These are phyloP conservation scores for Uloborus plumipes DNA, from an alignment of 2,888 invertebrate genomes.

Conservation along the genomic window DNA sequence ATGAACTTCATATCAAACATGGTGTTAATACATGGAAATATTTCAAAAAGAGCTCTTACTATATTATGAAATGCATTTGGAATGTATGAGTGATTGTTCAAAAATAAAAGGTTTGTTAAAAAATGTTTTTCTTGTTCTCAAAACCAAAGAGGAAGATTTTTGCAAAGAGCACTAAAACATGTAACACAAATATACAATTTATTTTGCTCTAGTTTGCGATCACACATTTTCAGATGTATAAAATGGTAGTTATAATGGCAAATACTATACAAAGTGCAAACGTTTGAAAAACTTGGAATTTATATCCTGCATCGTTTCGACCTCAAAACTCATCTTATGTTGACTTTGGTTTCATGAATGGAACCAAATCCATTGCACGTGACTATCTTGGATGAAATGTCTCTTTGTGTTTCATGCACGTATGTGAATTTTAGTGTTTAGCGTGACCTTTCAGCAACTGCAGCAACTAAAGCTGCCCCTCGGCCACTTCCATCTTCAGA, in stretches of 20 bases:
- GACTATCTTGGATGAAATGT: constrained; percentile 47
- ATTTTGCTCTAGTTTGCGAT: constrained; percentile 40
- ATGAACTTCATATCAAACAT: too few relatives aligned
- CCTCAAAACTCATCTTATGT: constrained; percentile 32
- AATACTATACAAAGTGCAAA: constrained; percentile 51
- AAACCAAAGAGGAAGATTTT: too few relatives aligned
- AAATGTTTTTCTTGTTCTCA: too few relatives aligned
- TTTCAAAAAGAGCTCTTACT: too few relatives aligned
- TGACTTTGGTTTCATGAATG: constrained; percentile 30
- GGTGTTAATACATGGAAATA: too few relatives aligned
- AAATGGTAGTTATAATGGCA: constrained; percentile 45
- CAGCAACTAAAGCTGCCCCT: constrained; percentile 95
- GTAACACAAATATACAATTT: constrained; percentile 34
- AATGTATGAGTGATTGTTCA: too few relatives aligned
- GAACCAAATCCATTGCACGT: constrained; percentile 34
- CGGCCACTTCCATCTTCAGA: constrained; percentile 96
- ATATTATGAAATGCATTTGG: too few relatives aligned
- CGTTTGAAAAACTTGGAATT: constrained; percentile 32
- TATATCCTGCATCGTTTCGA: constrained; percentile 20
- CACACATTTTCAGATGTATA: constrained; percentile 49
- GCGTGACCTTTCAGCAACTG: constrained; percentile 75
- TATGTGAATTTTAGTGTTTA: constrained; percentile 29
- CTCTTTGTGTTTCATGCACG: constrained; percentile 30
- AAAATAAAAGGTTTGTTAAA: too few relatives aligned
- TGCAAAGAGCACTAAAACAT: too few relatives aligned